These are phyloP conservation scores for Acanthosepion esculentum DNA, from an alignment of 2,888 invertebrate genomes.

Conservation along the genomic window DNA sequence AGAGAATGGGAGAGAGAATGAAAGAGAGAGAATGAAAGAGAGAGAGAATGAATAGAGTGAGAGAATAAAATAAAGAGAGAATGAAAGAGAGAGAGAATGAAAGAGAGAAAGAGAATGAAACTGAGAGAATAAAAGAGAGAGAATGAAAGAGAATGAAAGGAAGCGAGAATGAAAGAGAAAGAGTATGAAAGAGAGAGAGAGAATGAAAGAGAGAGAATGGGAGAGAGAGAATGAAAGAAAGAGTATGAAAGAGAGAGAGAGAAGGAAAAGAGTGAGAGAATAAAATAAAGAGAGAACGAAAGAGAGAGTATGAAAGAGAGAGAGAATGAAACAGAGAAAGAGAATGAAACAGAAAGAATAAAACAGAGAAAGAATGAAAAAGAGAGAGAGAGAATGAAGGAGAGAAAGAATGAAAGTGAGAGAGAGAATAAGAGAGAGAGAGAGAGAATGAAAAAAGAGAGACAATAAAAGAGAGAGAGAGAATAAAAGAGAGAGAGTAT, in stretches of 20 bases:
- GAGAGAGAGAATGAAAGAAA: neutral
- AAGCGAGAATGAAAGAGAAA: neutral
- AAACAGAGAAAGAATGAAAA: neutral
- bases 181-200: neutral
- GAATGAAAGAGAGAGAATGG: neutral
- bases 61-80: neutral
- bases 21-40: neutral
- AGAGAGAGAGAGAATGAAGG: neutral
- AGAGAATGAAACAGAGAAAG: neutral
- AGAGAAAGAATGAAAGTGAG: too few relatives aligned
- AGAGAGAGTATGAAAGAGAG: neutral
- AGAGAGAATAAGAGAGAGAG: neutral
- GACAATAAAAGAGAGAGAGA: neutral
- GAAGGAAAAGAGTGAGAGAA: neutral
- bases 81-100: neutral
- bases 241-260: neutral
- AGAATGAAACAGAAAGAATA: neutral
- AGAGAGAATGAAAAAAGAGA: neutral
- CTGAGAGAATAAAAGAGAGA: neutral
- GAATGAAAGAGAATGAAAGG: neutral
- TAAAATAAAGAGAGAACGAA: neutral
- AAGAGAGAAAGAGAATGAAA: neutral
- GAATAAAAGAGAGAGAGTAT: neutral
- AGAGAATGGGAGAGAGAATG: neutral
- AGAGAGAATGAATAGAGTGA: neutral